Percentiles rank a stretch among this genome's conserved stretches.
Conservation (phyloP, 2,888 invertebrate species). For the Diarsia rubi region DNA sequence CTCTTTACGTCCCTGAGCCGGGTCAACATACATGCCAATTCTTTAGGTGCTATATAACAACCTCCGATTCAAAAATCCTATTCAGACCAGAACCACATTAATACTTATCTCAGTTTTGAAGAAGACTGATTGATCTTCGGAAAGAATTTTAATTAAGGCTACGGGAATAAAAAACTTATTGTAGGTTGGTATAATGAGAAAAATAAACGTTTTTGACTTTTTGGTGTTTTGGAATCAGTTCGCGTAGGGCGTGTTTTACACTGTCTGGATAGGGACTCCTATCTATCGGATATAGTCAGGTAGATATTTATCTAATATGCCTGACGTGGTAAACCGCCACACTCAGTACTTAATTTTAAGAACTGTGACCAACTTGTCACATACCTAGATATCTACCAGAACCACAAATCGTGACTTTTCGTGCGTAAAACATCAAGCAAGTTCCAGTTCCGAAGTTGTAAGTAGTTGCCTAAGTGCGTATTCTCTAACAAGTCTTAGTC, state of each 20-base stretch:
- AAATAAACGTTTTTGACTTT: not conserved
- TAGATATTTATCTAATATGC: not conserved
- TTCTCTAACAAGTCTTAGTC: conserved; percentile 8
- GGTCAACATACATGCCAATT: conserved; percentile 30
- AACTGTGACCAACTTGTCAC: not conserved
- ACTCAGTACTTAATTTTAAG: not conserved
- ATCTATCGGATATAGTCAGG: not conserved
- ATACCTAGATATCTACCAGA: not conserved
- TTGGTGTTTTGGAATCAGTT: not conserved
- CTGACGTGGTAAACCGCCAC: too few species aligned
- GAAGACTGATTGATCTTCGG: conserved; percentile 33
- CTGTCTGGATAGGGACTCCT: not conserved
- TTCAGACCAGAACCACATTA: conserved; percentile 30
- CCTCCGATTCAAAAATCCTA: conserved; percentile 2
- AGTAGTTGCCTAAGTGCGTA: conserved; percentile 26
- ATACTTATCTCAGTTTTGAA: conserved; percentile 21
- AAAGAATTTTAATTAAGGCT: conserved; percentile 37
- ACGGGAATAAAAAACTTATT: conserved; percentile 19
- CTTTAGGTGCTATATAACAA: conserved; percentile 26
- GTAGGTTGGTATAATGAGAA: not conserved
- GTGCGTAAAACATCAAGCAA: conserved; percentile 14
- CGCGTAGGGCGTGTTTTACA: not conserved
- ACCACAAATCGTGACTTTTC: not conserved
- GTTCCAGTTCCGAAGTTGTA: conserved; percentile 25
- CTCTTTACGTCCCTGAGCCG: not conserved